A percentile compares a stretch with the other conserved stretches of the same genome.
Conservation (phyloP, 2,888 invertebrate genomes). For the Sphaerophoria taeniata region DNA sequence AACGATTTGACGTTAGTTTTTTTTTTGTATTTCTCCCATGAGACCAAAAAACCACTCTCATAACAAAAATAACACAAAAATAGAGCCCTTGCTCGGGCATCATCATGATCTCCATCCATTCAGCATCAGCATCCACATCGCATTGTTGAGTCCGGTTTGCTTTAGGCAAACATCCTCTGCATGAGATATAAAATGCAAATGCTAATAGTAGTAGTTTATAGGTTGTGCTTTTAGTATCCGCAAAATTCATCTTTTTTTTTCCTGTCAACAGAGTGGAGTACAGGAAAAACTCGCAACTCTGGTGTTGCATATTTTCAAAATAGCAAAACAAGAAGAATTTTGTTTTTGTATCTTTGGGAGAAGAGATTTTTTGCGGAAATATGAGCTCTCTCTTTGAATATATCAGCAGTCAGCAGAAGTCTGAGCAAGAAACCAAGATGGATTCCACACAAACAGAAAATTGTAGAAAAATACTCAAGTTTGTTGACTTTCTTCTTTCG, state of each 20-base stretch:
- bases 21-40: conserved; percentile 27
- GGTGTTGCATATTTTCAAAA: background rate
- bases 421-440: conserved; percentile 55
- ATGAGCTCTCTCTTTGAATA: conserved; percentile 48
- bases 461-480: conserved; percentile 23
- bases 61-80: background rate
- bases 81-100: conserved; percentile 28
- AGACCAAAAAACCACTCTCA: conserved; percentile 33
- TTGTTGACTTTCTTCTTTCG: conserved; percentile 69
- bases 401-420: conserved; percentile 25
- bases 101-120: conserved; percentile 53
- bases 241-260: background rate
- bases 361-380: conserved; percentile 31
- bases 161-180: conserved; percentile 59
- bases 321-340: background rate
- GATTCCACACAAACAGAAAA: conserved; percentile 42
- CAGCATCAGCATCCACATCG: conserved; percentile 53
- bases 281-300: conserved; percentile 11
- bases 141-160: conserved; percentile 71
- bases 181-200: conserved; percentile 67
- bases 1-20: conserved; percentile 39
- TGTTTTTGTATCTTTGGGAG: conserved; percentile 3
- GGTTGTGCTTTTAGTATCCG: conserved; percentile 27
- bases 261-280: background rate
- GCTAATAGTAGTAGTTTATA: conserved; percentile 58